Conservation (phyloP, 1,140 invertebrate species). For the Lerema accius region DNA sequence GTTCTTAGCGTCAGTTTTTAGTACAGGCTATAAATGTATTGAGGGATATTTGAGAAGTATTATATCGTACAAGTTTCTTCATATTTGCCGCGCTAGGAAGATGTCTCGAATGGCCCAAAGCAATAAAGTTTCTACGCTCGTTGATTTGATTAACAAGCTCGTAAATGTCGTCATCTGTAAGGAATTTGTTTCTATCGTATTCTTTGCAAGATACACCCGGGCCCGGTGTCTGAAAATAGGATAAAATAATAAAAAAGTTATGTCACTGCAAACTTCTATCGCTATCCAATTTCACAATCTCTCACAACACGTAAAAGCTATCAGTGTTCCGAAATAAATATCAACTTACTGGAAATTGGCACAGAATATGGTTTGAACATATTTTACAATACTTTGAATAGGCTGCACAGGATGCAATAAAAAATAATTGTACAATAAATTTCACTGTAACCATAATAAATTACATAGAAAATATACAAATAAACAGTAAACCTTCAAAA, state of each 20-base stretch:
- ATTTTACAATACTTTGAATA: conserved; percentile 58
- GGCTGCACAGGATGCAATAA: conserved; percentile 16
- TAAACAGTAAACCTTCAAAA: conserved; percentile 34
- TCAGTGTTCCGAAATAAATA: too few relatives aligned
- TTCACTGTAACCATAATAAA: conserved; percentile 62
- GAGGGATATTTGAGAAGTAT: conserved; percentile 3
- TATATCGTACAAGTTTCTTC: conserved; percentile 65
- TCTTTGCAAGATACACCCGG: conserved; percentile 50
- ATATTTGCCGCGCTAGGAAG: conserved; percentile 67
- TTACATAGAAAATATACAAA: conserved; percentile 46
- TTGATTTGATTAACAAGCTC: conserved; percentile 63
- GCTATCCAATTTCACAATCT: too few relatives aligned
- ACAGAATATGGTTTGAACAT: conserved; percentile 60
- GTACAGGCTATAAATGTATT: conserved; percentile 13
- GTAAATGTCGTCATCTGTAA: conserved; percentile 48
- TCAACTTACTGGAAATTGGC: conserved; percentile 51
- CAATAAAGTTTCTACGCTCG: conserved; percentile 64
- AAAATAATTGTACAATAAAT: conserved; percentile 54
- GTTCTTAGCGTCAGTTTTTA: background rate
- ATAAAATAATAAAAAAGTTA: too few relatives aligned
- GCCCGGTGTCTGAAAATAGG: conserved; percentile 46
- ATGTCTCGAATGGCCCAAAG: conserved; percentile 51
- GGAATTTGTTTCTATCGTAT: conserved; percentile 50
- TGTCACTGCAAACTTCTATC: too few relatives aligned
- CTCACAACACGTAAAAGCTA: background rate